These are phyloP conservation scores for Oscheius sp. DNA, from an alignment of 2,888 invertebrate genomes.

Conservation along the genomic window DNA sequence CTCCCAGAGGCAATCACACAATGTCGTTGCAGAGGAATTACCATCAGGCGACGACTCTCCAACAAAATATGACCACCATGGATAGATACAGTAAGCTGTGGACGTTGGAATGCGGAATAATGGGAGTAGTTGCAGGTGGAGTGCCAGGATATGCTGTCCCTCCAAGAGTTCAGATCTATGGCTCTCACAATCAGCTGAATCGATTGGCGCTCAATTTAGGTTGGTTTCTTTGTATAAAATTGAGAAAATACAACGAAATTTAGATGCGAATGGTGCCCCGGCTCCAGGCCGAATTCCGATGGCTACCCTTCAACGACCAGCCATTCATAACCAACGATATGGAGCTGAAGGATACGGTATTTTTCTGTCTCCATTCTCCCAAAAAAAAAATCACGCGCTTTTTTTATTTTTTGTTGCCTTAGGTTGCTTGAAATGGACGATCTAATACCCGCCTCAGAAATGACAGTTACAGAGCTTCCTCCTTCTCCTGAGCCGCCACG, in stretches of 20 bases:
- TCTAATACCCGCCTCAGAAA: background rate
- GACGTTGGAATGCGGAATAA: background rate
- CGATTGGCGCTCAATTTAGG: slow-evolving; percentile 10
- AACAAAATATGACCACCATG: slow-evolving; percentile 19
- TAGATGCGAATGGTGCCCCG: slow-evolving; percentile 20
- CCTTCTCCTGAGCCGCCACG: slow-evolving; percentile 2
- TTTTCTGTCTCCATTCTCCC: background rate
- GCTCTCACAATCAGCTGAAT: slow-evolving; percentile 14
- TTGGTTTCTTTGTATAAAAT: background rate
- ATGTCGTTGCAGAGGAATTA: slow-evolving; percentile 27
- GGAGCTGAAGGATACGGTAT: slow-evolving; percentile 27
- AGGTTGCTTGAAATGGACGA: background rate
- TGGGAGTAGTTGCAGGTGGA: background rate
- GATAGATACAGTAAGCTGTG: slow-evolving; percentile 17
- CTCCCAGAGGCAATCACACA: slow-evolving; percentile 26
- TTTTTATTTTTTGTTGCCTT: background rate
- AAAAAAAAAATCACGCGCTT: background rate
- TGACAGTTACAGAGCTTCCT: slow-evolving; percentile 10
- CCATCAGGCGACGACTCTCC: slow-evolving; percentile 28
- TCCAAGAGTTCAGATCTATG: slow-evolving; percentile 9
- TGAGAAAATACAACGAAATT: slow-evolving; percentile 5
- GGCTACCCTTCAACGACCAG: slow-evolving; percentile 3
- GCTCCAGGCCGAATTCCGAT: background rate
- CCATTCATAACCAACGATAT: slow-evolving; percentile 9
- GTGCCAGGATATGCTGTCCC: slow-evolving; percentile 11